A percentile compares a stretch with the other conserved stretches of the same genome.
Evolutionary conservation across 2,888 invertebrate species (phyloP).

Genomic region (Agonopterix heracliana): DNA sequence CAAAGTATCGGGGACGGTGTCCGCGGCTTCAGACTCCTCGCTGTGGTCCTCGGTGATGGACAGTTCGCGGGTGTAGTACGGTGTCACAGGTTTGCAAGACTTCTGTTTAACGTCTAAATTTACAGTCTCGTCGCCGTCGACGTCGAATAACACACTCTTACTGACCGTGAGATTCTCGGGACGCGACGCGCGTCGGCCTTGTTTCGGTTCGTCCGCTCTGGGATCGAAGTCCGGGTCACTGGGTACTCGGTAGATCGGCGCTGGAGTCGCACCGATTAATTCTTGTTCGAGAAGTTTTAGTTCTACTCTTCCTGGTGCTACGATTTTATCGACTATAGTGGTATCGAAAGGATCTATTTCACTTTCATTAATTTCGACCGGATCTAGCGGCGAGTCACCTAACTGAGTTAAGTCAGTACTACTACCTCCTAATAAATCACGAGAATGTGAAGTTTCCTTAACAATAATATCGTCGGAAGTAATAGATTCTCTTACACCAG

Average conservation of each 20-base stretch:
- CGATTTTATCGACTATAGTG: slow-evolving; percentile 81
- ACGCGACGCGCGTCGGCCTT: slow-evolving; percentile 77
- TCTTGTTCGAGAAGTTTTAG: slow-evolving; percentile 87
- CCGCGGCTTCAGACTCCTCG: slow-evolving; percentile 79
- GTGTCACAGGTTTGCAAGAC: slow-evolving; percentile 84
- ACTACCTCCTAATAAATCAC: slow-evolving; percentile 86
- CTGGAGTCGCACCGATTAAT: slow-evolving; percentile 73
- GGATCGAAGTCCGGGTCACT: slow-evolving; percentile 91
- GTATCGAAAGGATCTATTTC: slow-evolving; percentile 92
- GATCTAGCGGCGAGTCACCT: slow-evolving; percentile 81
- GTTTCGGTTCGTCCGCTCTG: slow-evolving; percentile 76
- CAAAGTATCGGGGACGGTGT: slow-evolving; percentile 77
- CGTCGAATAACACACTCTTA: slow-evolving; percentile 72
- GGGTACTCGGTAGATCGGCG: slow-evolving; percentile 58
- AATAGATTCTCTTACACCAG: slow-evolving; percentile 76
- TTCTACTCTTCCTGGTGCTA: slow-evolving; percentile 86
- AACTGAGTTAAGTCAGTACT: slow-evolving; percentile 83
- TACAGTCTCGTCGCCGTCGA: slow-evolving; percentile 47
- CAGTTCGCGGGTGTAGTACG: slow-evolving; percentile 83
- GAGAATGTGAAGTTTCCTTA: slow-evolving; percentile 57
- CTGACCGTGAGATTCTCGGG: slow-evolving; percentile 75
- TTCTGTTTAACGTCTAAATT: slow-evolving; percentile 79
- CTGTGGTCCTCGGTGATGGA: slow-evolving; percentile 73
- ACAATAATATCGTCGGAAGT: slow-evolving; percentile 69
- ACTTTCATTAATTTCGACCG: slow-evolving; percentile 70